Evolutionary conservation across 2,888 invertebrate genomes (phyloP).

Genomic region (Hirtodrosophila alboralis): DNA sequence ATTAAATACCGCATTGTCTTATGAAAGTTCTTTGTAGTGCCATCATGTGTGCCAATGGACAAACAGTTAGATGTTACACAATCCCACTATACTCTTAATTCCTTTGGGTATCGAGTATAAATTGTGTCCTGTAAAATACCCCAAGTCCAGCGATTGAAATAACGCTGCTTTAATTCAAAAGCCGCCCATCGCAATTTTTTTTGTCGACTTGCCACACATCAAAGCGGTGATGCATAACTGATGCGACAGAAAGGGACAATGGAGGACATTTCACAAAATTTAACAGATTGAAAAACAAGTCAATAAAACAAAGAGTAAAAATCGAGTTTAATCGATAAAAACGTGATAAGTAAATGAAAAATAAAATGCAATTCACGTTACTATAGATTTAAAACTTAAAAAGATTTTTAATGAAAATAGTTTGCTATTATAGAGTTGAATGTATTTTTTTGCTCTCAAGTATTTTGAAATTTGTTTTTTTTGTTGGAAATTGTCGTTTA

Average conservation of each 20-base stretch:
- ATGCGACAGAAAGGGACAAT: slow-evolving; percentile 38
- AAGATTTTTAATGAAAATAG: not conserved
- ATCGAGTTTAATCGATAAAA: slow-evolving; percentile 4
- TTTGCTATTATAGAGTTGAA: not conserved
- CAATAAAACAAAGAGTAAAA: slow-evolving; percentile 28
- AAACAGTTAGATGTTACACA: too few species aligned
- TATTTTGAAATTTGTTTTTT: not conserved
- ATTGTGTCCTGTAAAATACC: slow-evolving; percentile 2
- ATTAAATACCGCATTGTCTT: too few species aligned
- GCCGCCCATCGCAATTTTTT: slow-evolving; percentile 4
- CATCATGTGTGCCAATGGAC: too few species aligned
- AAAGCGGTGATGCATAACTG: slow-evolving; percentile 44
- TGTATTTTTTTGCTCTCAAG: not conserved
- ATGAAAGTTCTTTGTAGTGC: too few species aligned
- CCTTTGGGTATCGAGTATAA: not conserved
- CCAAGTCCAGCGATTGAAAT: slow-evolving; percentile 1
- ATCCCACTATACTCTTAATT: too few species aligned
- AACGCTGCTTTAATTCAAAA: slow-evolving; percentile 28
- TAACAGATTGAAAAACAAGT: slow-evolving; percentile 49
- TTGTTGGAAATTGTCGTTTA: too few species aligned
- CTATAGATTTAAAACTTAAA: not conserved
- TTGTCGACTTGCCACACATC: slow-evolving; percentile 25
- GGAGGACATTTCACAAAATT: slow-evolving; percentile 26
- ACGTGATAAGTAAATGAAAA: slow-evolving; percentile 2
- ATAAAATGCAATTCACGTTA: not conserved